A percentile compares a stretch with the other conserved stretches of the same genome.
These are phyloP conservation scores for Hirtodrosophila trivittata DNA, from an alignment of 2,888 invertebrate genomes.

Conservation along the genomic window DNA sequence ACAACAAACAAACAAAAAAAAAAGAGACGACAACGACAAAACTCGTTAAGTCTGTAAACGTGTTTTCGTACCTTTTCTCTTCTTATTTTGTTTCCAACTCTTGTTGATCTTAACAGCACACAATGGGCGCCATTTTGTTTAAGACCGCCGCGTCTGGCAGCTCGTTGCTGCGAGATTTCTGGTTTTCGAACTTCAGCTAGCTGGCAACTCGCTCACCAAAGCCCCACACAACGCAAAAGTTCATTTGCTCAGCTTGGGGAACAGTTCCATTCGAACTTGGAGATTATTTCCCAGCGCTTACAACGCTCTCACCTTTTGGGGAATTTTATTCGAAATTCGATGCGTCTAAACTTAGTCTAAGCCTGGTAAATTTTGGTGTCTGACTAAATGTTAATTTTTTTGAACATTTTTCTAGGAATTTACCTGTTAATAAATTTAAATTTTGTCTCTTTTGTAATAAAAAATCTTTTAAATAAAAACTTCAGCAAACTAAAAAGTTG, in stretches of 20 bases:
- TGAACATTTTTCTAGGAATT: too few relatives aligned
- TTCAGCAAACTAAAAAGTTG: too few relatives aligned
- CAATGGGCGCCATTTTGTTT: conserved; percentile 68
- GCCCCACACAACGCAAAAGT: conserved; percentile 30
- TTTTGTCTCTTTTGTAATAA: too few relatives aligned
- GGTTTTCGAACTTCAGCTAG: conserved; percentile 52
- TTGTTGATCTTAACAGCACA: conserved; percentile 52
- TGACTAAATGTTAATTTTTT: too few relatives aligned
- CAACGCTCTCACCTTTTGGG: conserved; percentile 3
- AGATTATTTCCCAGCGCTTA: conserved; percentile 39
- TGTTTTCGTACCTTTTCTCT: conserved; percentile 62
- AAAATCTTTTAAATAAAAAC: too few relatives aligned
- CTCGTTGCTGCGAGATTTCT: conserved; percentile 53
- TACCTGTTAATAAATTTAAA: too few relatives aligned
- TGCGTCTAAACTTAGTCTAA: too few relatives aligned
- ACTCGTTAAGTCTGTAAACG: conserved; percentile 72
- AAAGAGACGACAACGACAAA: conserved; percentile 25
- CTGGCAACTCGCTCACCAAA: conserved; percentile 31
- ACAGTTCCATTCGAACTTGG: conserved; percentile 15
- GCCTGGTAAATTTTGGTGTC: too few relatives aligned
- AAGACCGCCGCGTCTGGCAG: conserved; percentile 16
- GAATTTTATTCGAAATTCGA: background rate
- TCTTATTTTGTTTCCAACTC: conserved; percentile 24
- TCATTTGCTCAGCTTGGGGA: conserved; percentile 39
- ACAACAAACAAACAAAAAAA: conserved; percentile 17